Conservation (phyloP, 2,888 invertebrate species). For the Leptothorax acervorum region DNA sequence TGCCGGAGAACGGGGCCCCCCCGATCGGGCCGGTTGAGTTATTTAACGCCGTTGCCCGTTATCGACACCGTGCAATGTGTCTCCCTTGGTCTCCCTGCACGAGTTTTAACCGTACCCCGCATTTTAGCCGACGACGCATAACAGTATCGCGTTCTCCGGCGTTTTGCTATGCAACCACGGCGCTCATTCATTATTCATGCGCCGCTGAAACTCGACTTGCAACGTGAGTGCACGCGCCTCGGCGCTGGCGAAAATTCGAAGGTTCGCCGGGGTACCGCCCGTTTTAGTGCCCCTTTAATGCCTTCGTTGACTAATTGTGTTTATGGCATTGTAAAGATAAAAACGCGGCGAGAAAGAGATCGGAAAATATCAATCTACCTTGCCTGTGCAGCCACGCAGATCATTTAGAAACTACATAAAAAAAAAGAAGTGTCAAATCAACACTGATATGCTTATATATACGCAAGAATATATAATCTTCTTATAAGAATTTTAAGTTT, state of each 20-base stretch:
- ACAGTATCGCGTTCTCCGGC: conserved; percentile 74
- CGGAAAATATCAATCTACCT: not conserved
- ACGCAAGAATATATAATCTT: too few species aligned
- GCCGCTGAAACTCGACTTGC: conserved; percentile 72
- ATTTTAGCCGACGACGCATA: conserved; percentile 62
- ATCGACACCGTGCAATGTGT: conserved; percentile 34
- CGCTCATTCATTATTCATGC: conserved; percentile 80
- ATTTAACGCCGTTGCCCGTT: conserved; percentile 68
- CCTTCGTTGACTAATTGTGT: conserved; percentile 49
- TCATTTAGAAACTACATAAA: not conserved
- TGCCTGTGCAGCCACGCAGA: not conserved
- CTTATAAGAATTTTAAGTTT: too few species aligned
- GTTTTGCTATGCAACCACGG: conserved; percentile 73
- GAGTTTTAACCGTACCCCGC: conserved; percentile 72
- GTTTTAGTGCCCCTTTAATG: not conserved
- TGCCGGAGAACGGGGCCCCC: conserved; percentile 10
- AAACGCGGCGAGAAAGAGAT: not conserved
- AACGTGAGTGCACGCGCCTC: conserved; percentile 79
- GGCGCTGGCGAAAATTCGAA: conserved; percentile 75
- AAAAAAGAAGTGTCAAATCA: too few species aligned
- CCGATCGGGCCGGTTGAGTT: conserved; percentile 55
- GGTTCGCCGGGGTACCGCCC: conserved; percentile 51
- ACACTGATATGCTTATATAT: too few species aligned
- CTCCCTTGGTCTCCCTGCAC: conserved; percentile 59
- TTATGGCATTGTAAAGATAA: not conserved